Base-by-base conservation (phyloP, 2,888 invertebrate genomes). In the Sinopyrophorus schimmeli region DNA sequence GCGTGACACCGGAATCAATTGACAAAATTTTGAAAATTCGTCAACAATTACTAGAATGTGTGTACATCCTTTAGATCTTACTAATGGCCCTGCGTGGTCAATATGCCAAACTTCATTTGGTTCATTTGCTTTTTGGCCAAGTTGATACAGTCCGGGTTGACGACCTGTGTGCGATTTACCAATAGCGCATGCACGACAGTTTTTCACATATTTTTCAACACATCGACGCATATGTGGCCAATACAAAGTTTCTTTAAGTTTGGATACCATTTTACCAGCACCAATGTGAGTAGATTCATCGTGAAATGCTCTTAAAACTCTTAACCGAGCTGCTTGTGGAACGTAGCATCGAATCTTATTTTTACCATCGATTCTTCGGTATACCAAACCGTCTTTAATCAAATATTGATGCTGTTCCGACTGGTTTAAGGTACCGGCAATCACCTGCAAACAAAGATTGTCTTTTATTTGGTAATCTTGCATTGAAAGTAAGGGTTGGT, bases 91-190 rank as follows among this genome's bases (percentile, higher is more conserved):
- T 4, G 27, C 27, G 3, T 27, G 27, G n/a, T 27, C 27, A 11
- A 27, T 27, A 7, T 27, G 27, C 27, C 27, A 27, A 2, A 14
- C 12, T 5, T 27, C 27, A n/a, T n/a, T n/a, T n/a, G n/a, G n/a
- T n/a, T n/a, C n/a, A n/a, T n/a, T n/a, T n/a, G n/a, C n/a, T n/a
- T n/a, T n/a, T 5, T 2, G 3, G 4, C 27, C 10, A 11, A 7
- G 10, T 11, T 27, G 10, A 7, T 10, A 5, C n/a, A 24, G n/a
- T 3, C 24, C 24, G 3, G 5, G n/a, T 7, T 7, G 7, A 3
- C 12, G 3, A 3, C 24, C 24, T 3, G 24, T 24, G 9, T 3
- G n/a, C 3, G 27, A 27, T 27, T 27, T 27, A 12, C 27, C 27
- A 5, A 27, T 4, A 3, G 12, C 27, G n/a, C 27, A 27, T 11